Evolutionary conservation across 2,888 invertebrate genomes (phyloP), one percentile per base, ranked within the genome.

Genomic region (Dasysyrphus tricinctus): DNA sequence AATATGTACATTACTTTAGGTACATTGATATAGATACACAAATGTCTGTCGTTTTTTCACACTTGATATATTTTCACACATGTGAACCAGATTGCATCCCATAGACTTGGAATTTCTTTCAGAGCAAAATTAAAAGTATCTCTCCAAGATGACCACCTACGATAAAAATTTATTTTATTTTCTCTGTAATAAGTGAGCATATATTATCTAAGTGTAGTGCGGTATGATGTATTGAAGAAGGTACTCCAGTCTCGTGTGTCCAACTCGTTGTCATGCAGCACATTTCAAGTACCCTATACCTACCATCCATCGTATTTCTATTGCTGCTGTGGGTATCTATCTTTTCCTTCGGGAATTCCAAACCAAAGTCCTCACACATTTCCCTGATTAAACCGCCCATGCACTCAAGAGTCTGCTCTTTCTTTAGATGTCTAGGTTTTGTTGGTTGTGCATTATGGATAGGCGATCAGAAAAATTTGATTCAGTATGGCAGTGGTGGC

Each of bases 71-170:
- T 37, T 16, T 11, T 6, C 42, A 75, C 67, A 84, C 67, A 59
- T 80, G 80, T 49, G 47, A 11, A 74, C 84, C 84, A 84, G 75
- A 84, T 76, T 76, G 54, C 59, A 77, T 32, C 16, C 37, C 19
- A n/a, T n/a, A 63, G 42, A 34, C 51, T 32, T 70, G 56, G 47
- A 37, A n/a, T 34, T 29, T 42, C 34, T 67, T 39, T 16, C 32
- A 9, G 29, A 47, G 9, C 29, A 14, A 39, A 54, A 69, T 51
- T 47, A 57, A 24, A 84, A 75, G 80, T 80, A 80, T 72, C 75
- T 14, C 54, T 79, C 54, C 49, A 67, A 44, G 65, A 76, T 76
- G 80, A 80, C 84, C 77, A 85, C 84, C 80, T 85, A 85, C 80
- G 73, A 69, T 73, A 73, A 72, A 76, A 84, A 12, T 54, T 19